Conservation (phyloP, 2,113 vertebrate species). For the Aspiorhynchus laticeps region DNA sequence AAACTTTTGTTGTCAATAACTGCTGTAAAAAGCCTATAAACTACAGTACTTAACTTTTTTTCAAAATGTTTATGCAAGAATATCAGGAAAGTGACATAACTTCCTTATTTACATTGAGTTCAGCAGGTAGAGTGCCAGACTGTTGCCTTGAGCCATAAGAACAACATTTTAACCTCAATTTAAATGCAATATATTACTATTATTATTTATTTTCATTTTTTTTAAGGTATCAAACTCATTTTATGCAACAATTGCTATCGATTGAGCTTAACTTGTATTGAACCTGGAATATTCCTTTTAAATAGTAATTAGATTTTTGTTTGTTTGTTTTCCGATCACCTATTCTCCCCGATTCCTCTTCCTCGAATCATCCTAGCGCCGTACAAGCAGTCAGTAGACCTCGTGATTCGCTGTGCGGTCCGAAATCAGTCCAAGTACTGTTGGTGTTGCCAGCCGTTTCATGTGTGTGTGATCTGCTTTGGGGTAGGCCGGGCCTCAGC, state of each 20-base stretch:
- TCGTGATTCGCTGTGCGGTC: constrained; percentile 60
- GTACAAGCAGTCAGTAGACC: constrained; percentile 60
- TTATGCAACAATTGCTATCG: neutral
- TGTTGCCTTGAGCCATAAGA: neutral
- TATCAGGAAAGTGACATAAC: neutral
- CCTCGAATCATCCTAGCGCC: constrained; percentile 67
- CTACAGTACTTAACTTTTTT: neutral
- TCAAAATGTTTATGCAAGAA: neutral
- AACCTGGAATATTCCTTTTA: neutral
- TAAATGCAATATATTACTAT: neutral
- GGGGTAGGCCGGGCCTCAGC: constrained; percentile 56
- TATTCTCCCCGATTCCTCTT: constrained; percentile 51
- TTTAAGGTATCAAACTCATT: neutral
- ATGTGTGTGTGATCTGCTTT: constrained; percentile 72
- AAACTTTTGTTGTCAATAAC: neutral
- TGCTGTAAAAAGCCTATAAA: neutral
- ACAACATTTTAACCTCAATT: neutral
- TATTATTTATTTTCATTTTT: constrained; percentile 14
- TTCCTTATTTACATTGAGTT: neutral
- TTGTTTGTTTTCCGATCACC: constrained; percentile 36
- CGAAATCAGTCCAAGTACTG: constrained; percentile 86
- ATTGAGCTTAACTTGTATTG: constrained; percentile 6
- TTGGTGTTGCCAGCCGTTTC: constrained; percentile 92
- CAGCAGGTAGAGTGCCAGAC: neutral
- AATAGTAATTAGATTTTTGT: constrained; percentile 1